phyloP scores from a whole-genome alignment of 2,113 vertebrate genomes.

The Menura novaehollandiae region DNA sequence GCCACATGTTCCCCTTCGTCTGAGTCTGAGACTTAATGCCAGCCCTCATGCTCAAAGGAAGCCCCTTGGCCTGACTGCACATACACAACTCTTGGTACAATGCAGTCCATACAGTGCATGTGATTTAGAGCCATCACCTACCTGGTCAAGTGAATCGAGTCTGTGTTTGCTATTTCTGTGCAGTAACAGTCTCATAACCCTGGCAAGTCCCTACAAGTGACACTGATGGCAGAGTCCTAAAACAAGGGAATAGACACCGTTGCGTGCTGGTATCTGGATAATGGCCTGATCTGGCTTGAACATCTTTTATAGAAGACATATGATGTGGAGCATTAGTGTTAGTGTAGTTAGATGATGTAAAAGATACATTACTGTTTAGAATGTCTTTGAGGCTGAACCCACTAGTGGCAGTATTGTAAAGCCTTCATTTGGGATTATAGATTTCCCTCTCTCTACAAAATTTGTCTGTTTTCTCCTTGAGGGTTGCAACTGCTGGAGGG shows the following conservation, averaged over 20 bases:
- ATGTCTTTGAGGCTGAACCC: background rate
- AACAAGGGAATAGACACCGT: background rate
- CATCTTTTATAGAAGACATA: background rate
- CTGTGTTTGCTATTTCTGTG: background rate
- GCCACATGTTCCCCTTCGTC: background rate
- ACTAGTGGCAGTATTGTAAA: background rate
- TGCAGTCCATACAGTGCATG: accelerated
- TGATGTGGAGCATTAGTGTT: background rate
- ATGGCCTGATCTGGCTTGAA: background rate
- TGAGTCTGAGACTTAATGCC: background rate
- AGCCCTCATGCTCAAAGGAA: background rate
- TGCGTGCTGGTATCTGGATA: background rate
- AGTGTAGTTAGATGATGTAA: background rate
- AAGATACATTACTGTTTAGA: background rate
- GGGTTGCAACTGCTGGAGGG: background rate
- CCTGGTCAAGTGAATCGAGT: background rate
- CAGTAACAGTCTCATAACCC: background rate
- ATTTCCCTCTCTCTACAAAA: background rate
- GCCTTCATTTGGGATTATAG: background rate
- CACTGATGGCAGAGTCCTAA: background rate
- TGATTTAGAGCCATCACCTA: background rate
- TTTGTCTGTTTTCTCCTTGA: background rate
- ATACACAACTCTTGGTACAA: background rate
- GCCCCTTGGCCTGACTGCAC: background rate
- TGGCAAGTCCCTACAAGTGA: background rate